Base-by-base conservation (phyloP, 1,140 invertebrate species). In the Cydia amplana region DNA sequence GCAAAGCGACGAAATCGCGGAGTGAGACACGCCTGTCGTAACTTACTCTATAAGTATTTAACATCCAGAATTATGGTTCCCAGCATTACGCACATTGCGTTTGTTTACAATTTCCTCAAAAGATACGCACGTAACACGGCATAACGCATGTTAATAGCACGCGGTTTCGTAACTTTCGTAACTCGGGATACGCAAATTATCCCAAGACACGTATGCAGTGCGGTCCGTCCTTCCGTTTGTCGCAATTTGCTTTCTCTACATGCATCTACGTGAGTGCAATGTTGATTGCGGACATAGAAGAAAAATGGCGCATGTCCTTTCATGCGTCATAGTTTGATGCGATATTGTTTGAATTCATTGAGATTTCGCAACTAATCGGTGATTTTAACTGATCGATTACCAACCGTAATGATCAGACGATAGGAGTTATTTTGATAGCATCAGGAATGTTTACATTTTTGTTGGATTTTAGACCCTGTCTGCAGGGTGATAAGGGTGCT, bases 131-230 rank as follows among this genome's bases (percentile, higher is more conserved):
- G 55, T 60, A 60, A 60, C n/a, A 10, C 65, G 25, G 28, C 64
- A 67, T 67, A 36, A 70, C 65, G 65, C 64, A 65, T 40, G 65
- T 70, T 70, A 6, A 70, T 64, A 64, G 63, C 32, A 36, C 65
- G 65, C 32, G 16, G 65, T 70, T 32, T 70, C 65, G 65, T 70
- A 74, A 79, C 64, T 23, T 28, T 36, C 36, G 65, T 70, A 74
- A 79, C 64, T 32, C 55, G 72, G 74, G 80, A 79, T 74, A 78
- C 65, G 78, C 79, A 81, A 81, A 83, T 83, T 79, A 80, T 83
- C 78, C 80, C 82, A 78, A 82, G 82, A 81, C 85, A 88, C 87
- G 87, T 87, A 86, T 78, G 82, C 78, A 83, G 84, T 76, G 74
- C 76, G 55, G 74, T 78, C 72, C 80, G 85, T 87, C 85, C 87